Conservation (phyloP, 2,797 vertebrate species). For the Stomatorhinus walkeri region DNA sequence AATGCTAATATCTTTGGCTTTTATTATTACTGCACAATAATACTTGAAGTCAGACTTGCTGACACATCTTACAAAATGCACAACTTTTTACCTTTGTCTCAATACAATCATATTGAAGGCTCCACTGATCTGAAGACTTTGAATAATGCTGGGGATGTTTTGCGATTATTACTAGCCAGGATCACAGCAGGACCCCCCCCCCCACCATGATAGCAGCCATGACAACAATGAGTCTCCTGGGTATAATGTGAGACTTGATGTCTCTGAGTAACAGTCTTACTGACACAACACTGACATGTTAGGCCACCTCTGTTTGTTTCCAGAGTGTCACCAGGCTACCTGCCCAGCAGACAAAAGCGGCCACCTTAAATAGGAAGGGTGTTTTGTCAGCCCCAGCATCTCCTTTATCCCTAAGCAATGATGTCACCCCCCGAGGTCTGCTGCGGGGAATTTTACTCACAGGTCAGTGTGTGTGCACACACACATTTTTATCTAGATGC, state of each 20-base stretch:
- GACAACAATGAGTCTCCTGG: not conserved
- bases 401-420: conserved; percentile 35
- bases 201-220: not conserved
- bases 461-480: conserved; percentile 30
- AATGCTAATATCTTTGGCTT: not conserved
- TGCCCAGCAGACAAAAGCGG: conserved; percentile 25
- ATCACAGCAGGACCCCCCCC: not conserved
- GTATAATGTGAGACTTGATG: not conserved
- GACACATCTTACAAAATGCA: not conserved
- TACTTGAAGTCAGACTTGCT: not conserved
- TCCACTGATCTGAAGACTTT: not conserved
- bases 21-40: not conserved
- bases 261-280: not conserved
- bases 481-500: not conserved
- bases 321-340: conserved; percentile 48
- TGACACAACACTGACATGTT: not conserved
- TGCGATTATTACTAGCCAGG: not conserved
- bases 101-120: not conserved
- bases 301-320: not conserved
- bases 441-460: conserved; percentile 53
- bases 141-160: not conserved
- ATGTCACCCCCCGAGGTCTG: conserved; percentile 49
- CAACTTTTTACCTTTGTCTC: not conserved
- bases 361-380: not conserved
- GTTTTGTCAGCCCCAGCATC: not conserved